Evolutionary conservation across 23 tunicate species (phyloP).

Genomic region (Ciona savignyi): DNA sequence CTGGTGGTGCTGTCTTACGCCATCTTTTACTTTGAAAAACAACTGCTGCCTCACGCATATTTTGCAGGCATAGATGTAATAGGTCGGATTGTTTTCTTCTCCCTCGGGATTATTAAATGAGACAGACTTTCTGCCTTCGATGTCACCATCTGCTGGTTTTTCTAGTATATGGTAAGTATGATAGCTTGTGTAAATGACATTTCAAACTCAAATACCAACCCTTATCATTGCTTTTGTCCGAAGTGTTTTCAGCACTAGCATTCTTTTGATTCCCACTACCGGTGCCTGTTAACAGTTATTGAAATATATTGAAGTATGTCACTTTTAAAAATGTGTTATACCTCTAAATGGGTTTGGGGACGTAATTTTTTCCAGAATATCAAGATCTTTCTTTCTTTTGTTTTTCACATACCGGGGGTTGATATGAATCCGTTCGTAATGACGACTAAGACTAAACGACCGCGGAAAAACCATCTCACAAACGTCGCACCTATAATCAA

Average conservation of each 20-base stretch:
- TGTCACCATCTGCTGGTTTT: constrained; percentile 8
- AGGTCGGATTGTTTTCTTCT: constrained; percentile 18
- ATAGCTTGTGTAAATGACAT: no score
- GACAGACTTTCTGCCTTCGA: background rate
- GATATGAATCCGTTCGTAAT: constrained; percentile 70
- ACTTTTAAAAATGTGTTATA: no score
- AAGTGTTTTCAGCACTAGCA: background rate
- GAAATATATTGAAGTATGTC: no score
- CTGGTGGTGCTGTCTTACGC: constrained; percentile 38
- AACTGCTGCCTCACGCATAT: constrained; percentile 38
- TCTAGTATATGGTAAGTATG: no score
- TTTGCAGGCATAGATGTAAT: constrained; percentile 62
- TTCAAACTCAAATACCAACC: background rate
- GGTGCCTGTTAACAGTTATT: no score
- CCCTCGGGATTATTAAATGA: background rate
- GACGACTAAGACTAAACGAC: constrained; percentile 76
- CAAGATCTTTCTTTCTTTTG: constrained; percentile 43
- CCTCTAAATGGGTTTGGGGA: no score
- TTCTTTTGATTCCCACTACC: background rate
- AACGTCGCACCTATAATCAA: constrained; percentile 54
- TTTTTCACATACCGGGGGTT: constrained; percentile 58
- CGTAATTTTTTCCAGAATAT: constrained; percentile 11
- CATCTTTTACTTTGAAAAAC: constrained; percentile 41
- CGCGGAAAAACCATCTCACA: constrained; percentile 78
- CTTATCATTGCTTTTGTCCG: background rate